A percentile compares a stretch with the other conserved stretches of the same genome.
Conservation (phyloP, 2,888 invertebrate genomes). For the Ptychoptera albimana region DNA sequence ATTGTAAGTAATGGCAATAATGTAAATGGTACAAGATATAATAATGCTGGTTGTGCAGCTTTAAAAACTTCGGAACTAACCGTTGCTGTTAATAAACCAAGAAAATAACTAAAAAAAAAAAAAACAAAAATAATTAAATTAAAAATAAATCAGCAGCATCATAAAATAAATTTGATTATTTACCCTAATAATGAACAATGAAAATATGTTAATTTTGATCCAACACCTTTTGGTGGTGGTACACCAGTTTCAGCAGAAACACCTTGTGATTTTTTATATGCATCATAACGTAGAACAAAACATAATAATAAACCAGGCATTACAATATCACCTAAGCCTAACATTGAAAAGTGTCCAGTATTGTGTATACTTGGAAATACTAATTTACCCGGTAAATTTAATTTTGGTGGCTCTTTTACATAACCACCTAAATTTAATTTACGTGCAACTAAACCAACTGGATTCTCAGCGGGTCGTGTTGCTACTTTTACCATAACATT, state of each 20-base stretch:
- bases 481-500: conserved; percentile 96
- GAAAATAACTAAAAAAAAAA: conserved; percentile 48
- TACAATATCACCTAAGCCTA: conserved; percentile 72
- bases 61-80: conserved; percentile 96
- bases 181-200: conserved; percentile 91
- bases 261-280: conserved; percentile 72
- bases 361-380: conserved; percentile 96
- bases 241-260: conserved; percentile 40
- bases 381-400: conserved; percentile 90
- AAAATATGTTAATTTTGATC: conserved; percentile 78
- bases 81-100: conserved; percentile 90
- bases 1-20: conserved; percentile 89
- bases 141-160: neutral
- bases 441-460: conserved; percentile 83
- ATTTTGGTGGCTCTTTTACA: conserved; percentile 82
- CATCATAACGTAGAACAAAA: conserved; percentile 93
- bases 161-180: conserved; percentile 9
- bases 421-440: conserved; percentile 83
- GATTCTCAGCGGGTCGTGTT: conserved; percentile 76
- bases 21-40: conserved; percentile 96
- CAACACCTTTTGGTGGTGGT: conserved; percentile 37
- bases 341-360: conserved; percentile 93
- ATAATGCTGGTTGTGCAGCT: conserved; percentile 92
- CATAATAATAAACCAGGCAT: conserved; percentile 93
- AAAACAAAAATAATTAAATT: neutral